Conservation (phyloP, 2,113 vertebrate species). For the Dromas ardeola region DNA sequence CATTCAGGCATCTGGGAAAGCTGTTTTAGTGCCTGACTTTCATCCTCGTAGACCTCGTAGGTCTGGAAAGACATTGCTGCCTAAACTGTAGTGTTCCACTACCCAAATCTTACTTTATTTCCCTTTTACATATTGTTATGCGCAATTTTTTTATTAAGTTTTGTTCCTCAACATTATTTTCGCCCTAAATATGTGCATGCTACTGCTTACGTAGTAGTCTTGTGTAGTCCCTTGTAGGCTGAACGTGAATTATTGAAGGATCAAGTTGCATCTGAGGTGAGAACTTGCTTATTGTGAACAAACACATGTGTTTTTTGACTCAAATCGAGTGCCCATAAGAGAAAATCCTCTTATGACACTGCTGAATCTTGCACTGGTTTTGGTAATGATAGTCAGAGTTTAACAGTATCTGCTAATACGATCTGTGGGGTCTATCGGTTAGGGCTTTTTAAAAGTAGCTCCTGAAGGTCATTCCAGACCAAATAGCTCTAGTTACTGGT, state of each 20-base stretch:
- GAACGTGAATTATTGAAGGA: neutral
- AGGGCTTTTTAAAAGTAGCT: neutral
- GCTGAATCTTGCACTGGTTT: neutral
- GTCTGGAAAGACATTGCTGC: neutral
- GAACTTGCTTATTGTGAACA: neutral
- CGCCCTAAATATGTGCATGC: neutral
- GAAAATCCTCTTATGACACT: neutral
- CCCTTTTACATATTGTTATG: neutral
- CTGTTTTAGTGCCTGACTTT: neutral
- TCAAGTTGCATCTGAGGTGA: neutral
- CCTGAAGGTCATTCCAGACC: neutral
- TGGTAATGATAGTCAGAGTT: neutral
- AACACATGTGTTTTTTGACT: fast-evolving
- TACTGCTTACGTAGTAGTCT: neutral
- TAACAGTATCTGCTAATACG: neutral
- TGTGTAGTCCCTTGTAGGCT: neutral
- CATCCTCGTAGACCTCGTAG: neutral
- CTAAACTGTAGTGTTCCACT: neutral
- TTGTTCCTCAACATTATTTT: neutral
- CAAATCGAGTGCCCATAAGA: neutral
- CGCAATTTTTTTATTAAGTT: neutral
- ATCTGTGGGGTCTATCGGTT: neutral
- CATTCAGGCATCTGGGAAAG: neutral
- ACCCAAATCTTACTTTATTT: neutral
- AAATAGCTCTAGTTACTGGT: neutral